These are phyloP conservation scores for Acheta domesticus DNA, from an alignment of 2,888 invertebrate species.

Conservation along the genomic window DNA sequence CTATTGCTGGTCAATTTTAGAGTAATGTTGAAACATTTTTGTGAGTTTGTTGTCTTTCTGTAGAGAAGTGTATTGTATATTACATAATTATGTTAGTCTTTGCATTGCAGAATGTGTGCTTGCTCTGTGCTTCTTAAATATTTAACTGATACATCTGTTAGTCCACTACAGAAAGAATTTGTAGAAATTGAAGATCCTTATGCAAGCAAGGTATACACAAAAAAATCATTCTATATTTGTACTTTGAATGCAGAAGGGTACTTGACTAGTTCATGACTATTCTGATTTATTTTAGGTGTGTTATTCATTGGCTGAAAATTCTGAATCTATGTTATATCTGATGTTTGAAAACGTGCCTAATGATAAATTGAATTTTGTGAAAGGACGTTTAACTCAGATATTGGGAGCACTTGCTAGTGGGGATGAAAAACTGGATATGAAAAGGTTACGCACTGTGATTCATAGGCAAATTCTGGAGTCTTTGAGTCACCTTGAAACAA, in stretches of 20 bases:
- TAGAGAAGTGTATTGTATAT: too few species aligned
- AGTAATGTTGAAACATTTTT: too few species aligned
- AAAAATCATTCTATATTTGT: not conserved
- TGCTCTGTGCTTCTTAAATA: constrained; percentile 72
- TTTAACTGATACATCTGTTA: constrained; percentile 80
- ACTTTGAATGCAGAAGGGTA: not conserved
- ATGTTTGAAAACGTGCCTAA: constrained; percentile 73
- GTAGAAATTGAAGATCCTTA: constrained; percentile 78
- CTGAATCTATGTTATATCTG: constrained; percentile 65
- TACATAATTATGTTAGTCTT: too few species aligned
- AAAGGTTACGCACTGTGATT: constrained; percentile 68
- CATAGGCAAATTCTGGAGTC: constrained; percentile 66
- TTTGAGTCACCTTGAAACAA: constrained; percentile 68
- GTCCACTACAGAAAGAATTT: constrained; percentile 78
- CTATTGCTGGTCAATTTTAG: too few species aligned
- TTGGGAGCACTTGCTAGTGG: constrained; percentile 51
- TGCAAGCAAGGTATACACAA: constrained; percentile 66
- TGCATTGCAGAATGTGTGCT: constrained; percentile 55
- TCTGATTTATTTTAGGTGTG: constrained; percentile 54
- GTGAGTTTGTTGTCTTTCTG: too few species aligned
- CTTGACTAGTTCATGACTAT: not conserved
- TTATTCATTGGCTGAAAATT: constrained; percentile 69
- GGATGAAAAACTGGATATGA: constrained; percentile 65
- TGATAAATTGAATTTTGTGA: constrained; percentile 61
- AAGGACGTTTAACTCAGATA: constrained; percentile 54